Base-by-base conservation (phyloP, 2,113 vertebrate species). In the Silurus meridionalis region DNA sequence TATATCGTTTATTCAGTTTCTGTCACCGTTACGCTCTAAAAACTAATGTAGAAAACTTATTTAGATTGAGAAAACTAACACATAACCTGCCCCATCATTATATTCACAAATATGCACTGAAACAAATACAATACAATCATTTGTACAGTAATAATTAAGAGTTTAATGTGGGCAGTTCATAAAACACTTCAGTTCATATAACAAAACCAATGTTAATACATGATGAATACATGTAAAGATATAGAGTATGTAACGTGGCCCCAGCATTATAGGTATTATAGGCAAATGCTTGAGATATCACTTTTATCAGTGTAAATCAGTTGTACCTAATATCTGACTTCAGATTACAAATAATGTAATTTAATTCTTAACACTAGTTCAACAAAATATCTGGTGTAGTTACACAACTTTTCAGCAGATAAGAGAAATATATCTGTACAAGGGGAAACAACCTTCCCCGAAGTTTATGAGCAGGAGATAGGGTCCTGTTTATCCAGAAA, bases 401-500 rank as follows among this genome's bases (percentile, higher is more conserved):
- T 53, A 77, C 21, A 66, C 50, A 57, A 48, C 13, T 11, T 1
- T 69, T 66, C 25, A 52, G 25, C 75, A 58, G 61, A 78, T 60
- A 53, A 83, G 48, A 81, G 28, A 28, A 61, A 17, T 46, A 57
- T n/a, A 17, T 77, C 71, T 66, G 48, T 52, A 28, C 48, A 25
- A 17, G 28, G 61, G 58, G 21, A 66, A 85, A 82, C 53, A 85
- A 28, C 53, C 52, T 78, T 52, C 4, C 3, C 13, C n/a, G 15
- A 48, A 75, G 77, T 46, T 85, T 85, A 83, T 83, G n/a, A 71
- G 50, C 13, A 83, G 75, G 53, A 72, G 64, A 82, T 23, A 3
- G 72, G 48, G 0, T 50, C 28, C 28, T 17, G 23, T 1, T 23
- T 50, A 50, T 52, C 6, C 61, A 79, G 13, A 10, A 74, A 71